Conservation (phyloP, 2,113 vertebrate species). For the Ramphastos sulfuratus region DNA sequence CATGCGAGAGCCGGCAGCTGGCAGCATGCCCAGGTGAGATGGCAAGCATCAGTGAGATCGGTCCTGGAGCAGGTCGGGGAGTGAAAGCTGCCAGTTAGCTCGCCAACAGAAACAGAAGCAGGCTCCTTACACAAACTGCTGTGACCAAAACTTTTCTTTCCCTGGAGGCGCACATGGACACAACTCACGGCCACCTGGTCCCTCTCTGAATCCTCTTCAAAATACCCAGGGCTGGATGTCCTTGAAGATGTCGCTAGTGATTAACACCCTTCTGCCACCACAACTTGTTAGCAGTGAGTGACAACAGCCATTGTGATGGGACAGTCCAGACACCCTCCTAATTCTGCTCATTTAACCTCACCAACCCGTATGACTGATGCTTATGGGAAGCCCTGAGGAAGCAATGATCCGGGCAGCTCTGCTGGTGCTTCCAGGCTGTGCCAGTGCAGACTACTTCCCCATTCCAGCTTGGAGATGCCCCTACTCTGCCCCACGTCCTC, state of each 20-base stretch:
- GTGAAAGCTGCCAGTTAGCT: neutral
- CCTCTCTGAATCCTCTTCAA: neutral
- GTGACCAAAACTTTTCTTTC: neutral
- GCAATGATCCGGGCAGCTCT: fast-evolving
- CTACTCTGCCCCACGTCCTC: neutral
- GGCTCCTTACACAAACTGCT: neutral
- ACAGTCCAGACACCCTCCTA: neutral
- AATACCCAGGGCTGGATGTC: neutral
- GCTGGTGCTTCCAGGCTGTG: neutral
- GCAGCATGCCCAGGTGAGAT: neutral
- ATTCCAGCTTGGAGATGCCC: neutral
- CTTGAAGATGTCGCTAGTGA: neutral
- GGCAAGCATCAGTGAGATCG: fast-evolving
- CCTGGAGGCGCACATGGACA: neutral
- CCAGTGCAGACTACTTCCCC: neutral
- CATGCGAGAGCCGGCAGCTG: neutral
- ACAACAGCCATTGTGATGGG: neutral
- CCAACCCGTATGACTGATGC: neutral
- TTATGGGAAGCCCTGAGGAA: fast-evolving
- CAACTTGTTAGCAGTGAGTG: fast-evolving
- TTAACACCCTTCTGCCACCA: neutral
- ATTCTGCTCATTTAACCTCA: neutral
- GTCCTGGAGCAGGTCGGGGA: neutral
- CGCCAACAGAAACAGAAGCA: neutral
- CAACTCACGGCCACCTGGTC: neutral